Conservation (phyloP, 2,113 vertebrate species). For the Edolisoma coerulescens region DNA sequence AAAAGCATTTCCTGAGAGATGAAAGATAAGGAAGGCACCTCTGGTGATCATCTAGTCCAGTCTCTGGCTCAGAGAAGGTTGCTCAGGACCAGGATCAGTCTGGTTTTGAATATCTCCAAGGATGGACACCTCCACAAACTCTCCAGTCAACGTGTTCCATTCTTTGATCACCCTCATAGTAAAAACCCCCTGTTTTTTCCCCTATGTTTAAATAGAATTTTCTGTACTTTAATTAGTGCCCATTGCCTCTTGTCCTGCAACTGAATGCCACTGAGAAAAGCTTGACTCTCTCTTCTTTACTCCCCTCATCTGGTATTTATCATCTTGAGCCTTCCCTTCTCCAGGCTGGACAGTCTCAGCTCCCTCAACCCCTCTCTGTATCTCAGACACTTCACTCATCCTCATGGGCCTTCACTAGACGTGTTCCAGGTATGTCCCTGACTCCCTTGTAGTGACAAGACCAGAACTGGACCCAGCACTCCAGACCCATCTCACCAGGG, state of each 20-base stretch:
- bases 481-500: not conserved
- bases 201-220: not conserved
- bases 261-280: not conserved
- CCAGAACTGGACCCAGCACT: not conserved
- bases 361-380: not conserved
- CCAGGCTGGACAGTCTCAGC: not conserved
- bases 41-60: not conserved
- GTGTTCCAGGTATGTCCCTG: not conserved
- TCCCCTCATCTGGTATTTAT: not conserved
- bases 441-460: not conserved
- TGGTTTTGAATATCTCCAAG: not conserved
- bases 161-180: not conserved
- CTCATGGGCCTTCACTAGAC: not conserved
- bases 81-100: not conserved
- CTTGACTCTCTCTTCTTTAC: not conserved
- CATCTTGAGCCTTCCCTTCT: not conserved
- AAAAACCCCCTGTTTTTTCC: rapidly evolving
- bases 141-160: not conserved
- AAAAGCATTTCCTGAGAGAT: not conserved
- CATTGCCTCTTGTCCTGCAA: not conserved
- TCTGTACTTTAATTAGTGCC: not conserved
- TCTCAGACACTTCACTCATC: not conserved
- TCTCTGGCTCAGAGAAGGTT: not conserved
- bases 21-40: not conserved
- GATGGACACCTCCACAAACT: not conserved